Base-by-base conservation (phyloP, 2,113 vertebrate species). In the Nothoprocta pentlandii region DNA sequence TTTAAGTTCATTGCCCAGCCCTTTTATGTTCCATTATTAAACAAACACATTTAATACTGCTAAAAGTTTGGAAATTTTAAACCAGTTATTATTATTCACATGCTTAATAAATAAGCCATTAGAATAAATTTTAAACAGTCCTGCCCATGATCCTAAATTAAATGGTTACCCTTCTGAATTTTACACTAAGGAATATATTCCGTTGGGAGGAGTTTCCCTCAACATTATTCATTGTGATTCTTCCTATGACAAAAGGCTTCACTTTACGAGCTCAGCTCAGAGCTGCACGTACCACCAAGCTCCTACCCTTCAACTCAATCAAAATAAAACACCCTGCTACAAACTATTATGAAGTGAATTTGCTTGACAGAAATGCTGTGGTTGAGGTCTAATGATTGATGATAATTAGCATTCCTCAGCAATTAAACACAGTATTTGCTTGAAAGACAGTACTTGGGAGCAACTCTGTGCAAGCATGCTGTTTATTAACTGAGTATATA, bases 341-440 rank as follows among this genome's bases (percentile, higher is more conserved):
- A 77, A 95, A 12, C 46, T 67, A 49, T 25, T 41, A 47, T 26
- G n/a, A 67, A 63, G 21, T 7, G 21, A 73, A 92, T 70, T 91
- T 63, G 62, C 70, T 80, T 73, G 30, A 59, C 49, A 41, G 39
- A 87, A 74, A 67, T 64, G 71, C 63, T 78, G 82, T 44, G 59
- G 79, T 44, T 44, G 59, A 84, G 71, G 68, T n/a, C 56, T 47
- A 68, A n/a, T 64, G 14, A 80, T 83, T 25, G 12, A 51, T 36
- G 71, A 42, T 30, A 73, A 91, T 86, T 75, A 51, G 53, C 34
- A 61, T 63, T 77, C 68, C 77, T 80, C 56, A 91, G 68, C 59
- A 89, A 41, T 46, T 71, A 70, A 85, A 74, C 16, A 21, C 5
- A 26, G 15, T 9, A 51, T 67, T 89, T 93, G 7, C 30, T n/a